These are phyloP conservation scores for Chamaea fasciata DNA, from an alignment of 2,113 vertebrate species.

Conservation along the genomic window DNA sequence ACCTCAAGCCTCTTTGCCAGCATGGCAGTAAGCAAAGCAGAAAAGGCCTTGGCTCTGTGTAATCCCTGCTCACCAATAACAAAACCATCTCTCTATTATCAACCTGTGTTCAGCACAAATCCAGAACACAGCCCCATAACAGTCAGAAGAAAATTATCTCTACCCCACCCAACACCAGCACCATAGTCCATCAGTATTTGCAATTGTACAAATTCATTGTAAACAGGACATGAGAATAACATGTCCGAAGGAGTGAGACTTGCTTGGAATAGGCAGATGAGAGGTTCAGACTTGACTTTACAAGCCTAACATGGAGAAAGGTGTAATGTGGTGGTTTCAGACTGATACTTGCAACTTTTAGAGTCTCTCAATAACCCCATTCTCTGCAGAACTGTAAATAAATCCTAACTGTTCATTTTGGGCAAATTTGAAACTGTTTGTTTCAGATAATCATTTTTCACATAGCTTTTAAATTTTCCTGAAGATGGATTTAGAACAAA, in stretches of 20 bases:
- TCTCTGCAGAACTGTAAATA: background rate
- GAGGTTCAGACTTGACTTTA: background rate
- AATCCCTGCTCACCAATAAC: background rate
- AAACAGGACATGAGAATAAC: background rate
- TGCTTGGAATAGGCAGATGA: background rate
- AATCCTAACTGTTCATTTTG: background rate
- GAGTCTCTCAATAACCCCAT: background rate
- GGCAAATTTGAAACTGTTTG: background rate
- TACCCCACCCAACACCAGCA: background rate
- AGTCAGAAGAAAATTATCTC: background rate
- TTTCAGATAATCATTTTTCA: background rate
- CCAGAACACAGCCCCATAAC: background rate
- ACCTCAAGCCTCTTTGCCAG: background rate
- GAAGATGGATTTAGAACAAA: background rate
- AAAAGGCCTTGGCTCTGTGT: background rate
- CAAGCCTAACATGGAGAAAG: background rate
- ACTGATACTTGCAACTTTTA: background rate
- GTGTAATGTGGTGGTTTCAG: background rate
- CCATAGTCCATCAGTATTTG: background rate
- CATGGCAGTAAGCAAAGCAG: accelerated
- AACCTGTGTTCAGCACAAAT: background rate
- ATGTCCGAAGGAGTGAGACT: background rate
- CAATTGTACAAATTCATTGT: background rate
- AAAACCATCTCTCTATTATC: background rate
- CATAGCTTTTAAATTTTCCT: background rate